Percentiles rank a stretch among this genome's conserved stretches.
Evolutionary conservation across 2,113 vertebrate genomes (phyloP).

Genomic region (Seriola aureovittata): DNA sequence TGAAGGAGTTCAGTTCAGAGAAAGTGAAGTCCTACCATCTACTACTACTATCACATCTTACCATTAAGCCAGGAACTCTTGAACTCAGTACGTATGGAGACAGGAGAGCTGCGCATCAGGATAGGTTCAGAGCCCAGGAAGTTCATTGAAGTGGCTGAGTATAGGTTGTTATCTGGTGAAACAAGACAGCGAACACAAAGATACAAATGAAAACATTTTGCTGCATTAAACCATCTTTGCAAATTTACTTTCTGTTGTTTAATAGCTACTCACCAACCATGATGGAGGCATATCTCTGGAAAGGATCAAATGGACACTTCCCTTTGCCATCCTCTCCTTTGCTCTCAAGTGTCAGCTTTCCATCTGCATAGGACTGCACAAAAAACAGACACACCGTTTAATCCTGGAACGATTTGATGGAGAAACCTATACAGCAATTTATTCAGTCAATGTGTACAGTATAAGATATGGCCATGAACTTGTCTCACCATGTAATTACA

Average conservation of each 20-base stretch:
- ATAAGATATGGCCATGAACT: neutral
- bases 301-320: slow-evolving; percentile 86
- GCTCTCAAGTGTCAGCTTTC: slow-evolving; percentile 72
- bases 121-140: slow-evolving; percentile 86
- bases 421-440: neutral
- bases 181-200: neutral
- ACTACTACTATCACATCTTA: slow-evolving; percentile 40
- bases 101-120: slow-evolving; percentile 76
- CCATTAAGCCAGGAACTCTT: slow-evolving; percentile 85
- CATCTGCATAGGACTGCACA: slow-evolving; percentile 74
- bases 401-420: neutral
- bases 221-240: neutral
- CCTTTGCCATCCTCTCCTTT: slow-evolving; percentile 82
- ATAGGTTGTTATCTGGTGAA: slow-evolving; percentile 82
- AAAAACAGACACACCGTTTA: neutral
- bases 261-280: slow-evolving; percentile 81
- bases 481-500: slow-evolving; percentile 85
- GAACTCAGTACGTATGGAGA: slow-evolving; percentile 83
- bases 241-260: neutral
- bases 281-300: slow-evolving; percentile 78
- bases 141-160: slow-evolving; percentile 88
- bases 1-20: neutral
- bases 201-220: neutral
- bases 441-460: neutral
- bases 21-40: neutral